Percentiles rank a stretch among this genome's conserved stretches.
phyloP scores from a whole-genome alignment of 2,888 invertebrate species.

The Hyposoter dolosus region DNA sequence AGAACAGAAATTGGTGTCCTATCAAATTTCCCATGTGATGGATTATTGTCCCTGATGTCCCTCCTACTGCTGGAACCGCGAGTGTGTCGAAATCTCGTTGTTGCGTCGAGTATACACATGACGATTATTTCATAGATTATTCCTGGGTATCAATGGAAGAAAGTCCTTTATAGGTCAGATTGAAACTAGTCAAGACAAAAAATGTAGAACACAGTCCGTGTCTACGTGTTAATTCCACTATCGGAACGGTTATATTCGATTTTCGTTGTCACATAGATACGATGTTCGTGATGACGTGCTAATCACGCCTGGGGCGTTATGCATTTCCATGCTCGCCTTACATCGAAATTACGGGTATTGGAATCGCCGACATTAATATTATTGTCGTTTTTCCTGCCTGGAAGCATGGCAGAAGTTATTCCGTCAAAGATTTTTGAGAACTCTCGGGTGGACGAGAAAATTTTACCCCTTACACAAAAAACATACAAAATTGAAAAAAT shows the following conservation, averaged over 20 bases:
- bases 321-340: not conserved
- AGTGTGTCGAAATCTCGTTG: not conserved
- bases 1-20: not conserved
- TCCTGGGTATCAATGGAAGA: not conserved
- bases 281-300: not conserved
- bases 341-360: not conserved
- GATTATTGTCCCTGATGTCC: not conserved
- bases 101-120: not conserved
- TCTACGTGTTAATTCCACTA: not conserved
- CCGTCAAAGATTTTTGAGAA: not conserved
- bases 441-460: not conserved
- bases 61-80: not conserved
- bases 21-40: not conserved
- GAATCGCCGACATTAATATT: not conserved
- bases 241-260: not conserved
- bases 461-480: not conserved
- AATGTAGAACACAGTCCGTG: not conserved
- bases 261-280: not conserved
- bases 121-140: not conserved
- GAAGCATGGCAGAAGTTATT: not conserved
- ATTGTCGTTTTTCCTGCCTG: not conserved
- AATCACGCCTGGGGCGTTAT: not conserved
- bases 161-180: not conserved
- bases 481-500: not conserved
- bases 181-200: not conserved